Base-by-base conservation (phyloP, 2,888 invertebrate species). In the Chaitophorus viminalis region DNA sequence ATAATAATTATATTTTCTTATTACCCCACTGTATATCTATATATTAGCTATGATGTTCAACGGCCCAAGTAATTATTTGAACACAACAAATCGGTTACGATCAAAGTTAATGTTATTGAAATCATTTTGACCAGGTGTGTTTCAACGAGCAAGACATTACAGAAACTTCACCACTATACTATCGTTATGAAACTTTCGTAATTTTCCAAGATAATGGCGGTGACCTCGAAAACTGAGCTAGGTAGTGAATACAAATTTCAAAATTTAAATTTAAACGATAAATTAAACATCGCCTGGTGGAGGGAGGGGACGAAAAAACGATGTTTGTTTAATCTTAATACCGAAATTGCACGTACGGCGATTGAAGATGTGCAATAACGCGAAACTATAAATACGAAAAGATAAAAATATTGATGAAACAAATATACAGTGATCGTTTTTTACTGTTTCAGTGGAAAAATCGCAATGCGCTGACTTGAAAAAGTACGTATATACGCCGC, bases 71-170 rank as follows among this genome's bases (percentile, higher is more conserved):
- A 14, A 60, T n/a, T 14, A 9, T 11, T 52, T 9, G 52, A 52
- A 52, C 52, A 52, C 52, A 17, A 52, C 52, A 52, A 52, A 52
- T 52, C 1, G 3, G 9, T 4, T 17, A 14, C 36, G 75, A 65
- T 52, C 68, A 77, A 85, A n/a, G 68, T 25, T 18, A 77, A 70
- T 52, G 14, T 85, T 76, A 65, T 76, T 68, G 25, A 65, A 76
- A 84, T 84, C 33, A 39, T 84, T 60, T 33, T 46, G 85, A 33
- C 52, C 46, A 77, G 75, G 18, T 85, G 85, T 84, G n/a, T n/a
- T 76, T 21, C 31, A 17, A 14, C 18, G 11, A 21, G 0, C 17
- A 8, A 18, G 68, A 14, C 52, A 36, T 68, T 84, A 78, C n/a
- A n/a, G 46, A 84, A 78, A 85, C 70, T 72, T 78, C 70, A 33